Conservation (phyloP, 1,140 invertebrate species). For the Aradophagus sp. region DNA sequence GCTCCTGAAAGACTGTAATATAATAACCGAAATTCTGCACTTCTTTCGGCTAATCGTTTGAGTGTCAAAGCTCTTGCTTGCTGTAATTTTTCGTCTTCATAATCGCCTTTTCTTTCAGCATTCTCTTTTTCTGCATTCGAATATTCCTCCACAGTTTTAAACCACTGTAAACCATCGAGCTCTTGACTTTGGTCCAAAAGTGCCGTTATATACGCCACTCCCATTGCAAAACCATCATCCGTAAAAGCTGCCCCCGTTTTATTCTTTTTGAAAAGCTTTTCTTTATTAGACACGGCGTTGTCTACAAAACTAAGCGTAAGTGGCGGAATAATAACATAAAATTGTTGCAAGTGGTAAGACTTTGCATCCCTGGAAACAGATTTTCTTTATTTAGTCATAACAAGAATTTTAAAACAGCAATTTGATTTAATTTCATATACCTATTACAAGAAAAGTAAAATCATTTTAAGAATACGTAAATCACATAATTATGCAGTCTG, state of each 20-base stretch:
- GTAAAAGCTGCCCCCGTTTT: constrained; percentile 91
- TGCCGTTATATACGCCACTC: constrained; percentile 84
- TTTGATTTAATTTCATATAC: too few relatives aligned
- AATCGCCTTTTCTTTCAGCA: constrained; percentile 67
- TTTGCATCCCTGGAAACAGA: constrained; percentile 80
- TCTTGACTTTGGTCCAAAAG: constrained; percentile 83
- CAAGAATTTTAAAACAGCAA: too few relatives aligned
- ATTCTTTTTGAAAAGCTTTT: constrained; percentile 93
- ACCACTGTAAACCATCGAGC: constrained; percentile 97
- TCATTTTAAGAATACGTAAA: too few relatives aligned
- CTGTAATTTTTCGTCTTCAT: constrained; percentile 88
- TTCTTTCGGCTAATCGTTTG: constrained; percentile 87
- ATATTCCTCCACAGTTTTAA: constrained; percentile 88
- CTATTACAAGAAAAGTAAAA: too few relatives aligned
- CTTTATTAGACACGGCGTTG: constrained; percentile 92
- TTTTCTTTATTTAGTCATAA: too few relatives aligned
- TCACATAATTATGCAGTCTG: too few relatives aligned
- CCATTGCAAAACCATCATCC: constrained; percentile 99
- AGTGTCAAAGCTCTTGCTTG: constrained; percentile 95
- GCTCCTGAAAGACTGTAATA: constrained; percentile 95
- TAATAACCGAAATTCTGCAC: constrained; percentile 92
- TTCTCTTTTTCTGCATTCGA: constrained; percentile 75
- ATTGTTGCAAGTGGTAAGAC: constrained; percentile 94
- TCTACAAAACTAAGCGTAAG: constrained; percentile 97
- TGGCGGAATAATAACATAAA: constrained; percentile 95